Conservation (phyloP, 2,888 invertebrate genomes). For the Coenonympha glycerion region DNA sequence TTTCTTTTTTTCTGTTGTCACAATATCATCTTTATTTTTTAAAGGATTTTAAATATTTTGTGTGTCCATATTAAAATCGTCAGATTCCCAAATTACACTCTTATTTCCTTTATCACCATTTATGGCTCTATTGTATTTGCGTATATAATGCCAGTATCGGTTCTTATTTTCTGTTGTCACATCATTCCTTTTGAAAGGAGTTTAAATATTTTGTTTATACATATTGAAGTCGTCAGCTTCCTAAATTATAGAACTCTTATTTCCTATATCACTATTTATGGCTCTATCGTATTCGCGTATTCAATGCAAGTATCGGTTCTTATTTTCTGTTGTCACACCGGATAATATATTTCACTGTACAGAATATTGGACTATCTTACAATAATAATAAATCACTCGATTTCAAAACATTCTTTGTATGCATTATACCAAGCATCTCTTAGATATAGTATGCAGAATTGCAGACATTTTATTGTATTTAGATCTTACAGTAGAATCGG, state of each 20-base stretch:
- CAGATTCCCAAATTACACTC: too few relatives aligned
- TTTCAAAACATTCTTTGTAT: constrained; percentile 16
- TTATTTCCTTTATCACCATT: too few relatives aligned
- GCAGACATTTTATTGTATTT: constrained; percentile 17
- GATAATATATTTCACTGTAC: constrained; percentile 7
- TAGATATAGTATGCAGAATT: constrained; percentile 12
- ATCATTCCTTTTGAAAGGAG: constrained; percentile 25
- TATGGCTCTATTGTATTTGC: too few relatives aligned
- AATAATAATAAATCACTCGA: constrained; percentile 14
- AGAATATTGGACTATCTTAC: neutral
- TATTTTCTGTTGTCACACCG: neutral
- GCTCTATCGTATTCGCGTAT: too few relatives aligned
- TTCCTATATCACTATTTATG: neutral
- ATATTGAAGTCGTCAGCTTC: neutral
- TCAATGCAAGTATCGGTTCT: neutral
- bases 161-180: neutral
- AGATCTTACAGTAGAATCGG: constrained; percentile 19
- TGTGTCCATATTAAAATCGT: too few relatives aligned
- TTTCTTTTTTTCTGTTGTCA: neutral
- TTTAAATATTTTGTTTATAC: constrained; percentile 18
- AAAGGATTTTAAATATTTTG: too few relatives aligned
- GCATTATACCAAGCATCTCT: constrained; percentile 17
- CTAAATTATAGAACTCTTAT: neutral
- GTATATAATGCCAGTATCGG: neutral
- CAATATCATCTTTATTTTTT: too few relatives aligned